Percentiles rank a stretch among this genome's conserved stretches.
Evolutionary conservation across 2,888 invertebrate genomes (phyloP).

Genomic region (Cosmorhoe ocellata): DNA sequence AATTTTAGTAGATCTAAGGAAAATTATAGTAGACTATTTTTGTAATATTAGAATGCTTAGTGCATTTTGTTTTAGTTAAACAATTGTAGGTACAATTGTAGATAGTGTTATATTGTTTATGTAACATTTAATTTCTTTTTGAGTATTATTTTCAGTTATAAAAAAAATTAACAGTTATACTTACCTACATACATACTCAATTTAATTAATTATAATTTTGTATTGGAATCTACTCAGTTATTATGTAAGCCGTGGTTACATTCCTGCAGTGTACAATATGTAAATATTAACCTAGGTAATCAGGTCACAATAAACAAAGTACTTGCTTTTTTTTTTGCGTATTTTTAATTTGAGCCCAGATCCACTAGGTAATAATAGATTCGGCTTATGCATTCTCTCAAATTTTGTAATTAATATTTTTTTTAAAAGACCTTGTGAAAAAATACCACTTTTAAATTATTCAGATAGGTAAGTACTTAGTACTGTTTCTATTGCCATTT

Average conservation of each 20-base stretch:
- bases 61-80: conserved; percentile 15
- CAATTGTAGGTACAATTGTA: conserved; percentile 3
- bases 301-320: conserved; percentile 77
- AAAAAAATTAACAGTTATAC: no score
- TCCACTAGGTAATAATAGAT: background rate
- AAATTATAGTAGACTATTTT: conserved; percentile 44
- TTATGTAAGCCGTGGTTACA: conserved; percentile 49
- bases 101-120: background rate
- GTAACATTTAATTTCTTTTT: no score
- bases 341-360: background rate
- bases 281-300: conserved; percentile 71
- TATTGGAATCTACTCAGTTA: conserved; percentile 23
- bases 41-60: conserved; percentile 28
- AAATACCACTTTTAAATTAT: no score
- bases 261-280: conserved; percentile 71
- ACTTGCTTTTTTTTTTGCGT: conserved; percentile 19
- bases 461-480: no score
- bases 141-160: no score
- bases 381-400: no score
- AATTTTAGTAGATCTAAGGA: conserved; percentile 41
- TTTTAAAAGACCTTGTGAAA: no score
- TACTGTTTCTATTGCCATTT: no score
- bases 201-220: no score
- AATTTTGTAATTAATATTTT: no score
- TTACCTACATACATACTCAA: no score